Conservation (phyloP, 2,888 invertebrate genomes). For the Odontocolon sp. region DNA sequence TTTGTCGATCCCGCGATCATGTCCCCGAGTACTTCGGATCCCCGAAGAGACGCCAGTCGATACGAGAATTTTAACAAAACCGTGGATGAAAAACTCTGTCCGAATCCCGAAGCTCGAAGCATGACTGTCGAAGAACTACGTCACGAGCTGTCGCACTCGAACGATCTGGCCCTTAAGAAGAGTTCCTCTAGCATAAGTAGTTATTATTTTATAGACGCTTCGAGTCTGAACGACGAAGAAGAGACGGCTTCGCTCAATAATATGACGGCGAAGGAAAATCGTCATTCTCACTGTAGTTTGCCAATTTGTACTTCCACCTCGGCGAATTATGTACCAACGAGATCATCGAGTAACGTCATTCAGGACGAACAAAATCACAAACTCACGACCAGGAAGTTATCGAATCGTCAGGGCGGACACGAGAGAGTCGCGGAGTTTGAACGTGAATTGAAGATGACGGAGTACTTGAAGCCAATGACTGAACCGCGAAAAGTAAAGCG, state of each 20-base stretch:
- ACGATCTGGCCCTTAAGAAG: constrained; percentile 61
- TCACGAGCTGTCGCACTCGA: constrained; percentile 59
- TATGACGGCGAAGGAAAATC: background rate
- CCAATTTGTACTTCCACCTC: constrained; percentile 3
- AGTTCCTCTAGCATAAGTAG: constrained; percentile 78
- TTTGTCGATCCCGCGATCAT: constrained; percentile 66
- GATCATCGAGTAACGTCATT: constrained; percentile 35
- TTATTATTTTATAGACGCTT: constrained; percentile 90
- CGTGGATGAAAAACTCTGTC: constrained; percentile 37
- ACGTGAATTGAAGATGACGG: constrained; percentile 74
- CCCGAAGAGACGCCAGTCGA: constrained; percentile 41
- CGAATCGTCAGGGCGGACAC: constrained; percentile 67
- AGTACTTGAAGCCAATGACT: constrained; percentile 70
- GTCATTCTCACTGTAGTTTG: background rate
- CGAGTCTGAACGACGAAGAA: constrained; percentile 87
- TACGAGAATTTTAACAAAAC: constrained; percentile 50
- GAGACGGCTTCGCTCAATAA: constrained; percentile 61
- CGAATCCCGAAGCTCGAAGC: constrained; percentile 53
- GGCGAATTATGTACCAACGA: constrained; percentile 52
- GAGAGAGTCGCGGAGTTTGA: constrained; percentile 75
- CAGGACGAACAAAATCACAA: constrained; percentile 65
- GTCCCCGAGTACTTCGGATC: constrained; percentile 37
- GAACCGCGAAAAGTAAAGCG: constrained; percentile 70
- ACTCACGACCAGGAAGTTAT: constrained; percentile 63
- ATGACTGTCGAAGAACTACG: constrained; percentile 55